These are phyloP conservation scores for Capreolus pygargus DNA, from an alignment of 2,113 vertebrate species.

Conservation along the genomic window DNA sequence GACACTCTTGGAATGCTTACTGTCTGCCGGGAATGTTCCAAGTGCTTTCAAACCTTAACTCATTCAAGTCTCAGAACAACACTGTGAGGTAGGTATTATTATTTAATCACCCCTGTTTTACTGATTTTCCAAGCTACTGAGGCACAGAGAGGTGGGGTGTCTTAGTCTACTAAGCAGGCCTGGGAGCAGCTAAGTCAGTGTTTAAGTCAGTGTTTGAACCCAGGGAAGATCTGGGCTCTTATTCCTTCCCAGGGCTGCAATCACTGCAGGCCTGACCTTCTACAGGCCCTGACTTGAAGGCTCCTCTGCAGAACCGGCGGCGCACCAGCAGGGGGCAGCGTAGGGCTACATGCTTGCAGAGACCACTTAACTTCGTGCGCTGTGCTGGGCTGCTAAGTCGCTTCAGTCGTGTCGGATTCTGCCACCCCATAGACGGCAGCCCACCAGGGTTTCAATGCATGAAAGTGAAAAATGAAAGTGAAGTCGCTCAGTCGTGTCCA, in stretches of 20 bases:
- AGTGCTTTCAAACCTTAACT: neutral
- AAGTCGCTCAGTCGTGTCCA: too few relatives aligned
- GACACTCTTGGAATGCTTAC: neutral
- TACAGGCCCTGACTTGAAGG: neutral
- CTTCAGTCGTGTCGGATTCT: too few relatives aligned
- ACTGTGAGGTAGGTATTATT: neutral
- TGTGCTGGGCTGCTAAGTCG: neutral
- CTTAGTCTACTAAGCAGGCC: too few relatives aligned
- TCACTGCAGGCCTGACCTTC: neutral
- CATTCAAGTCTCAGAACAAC: neutral
- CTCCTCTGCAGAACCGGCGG: neutral
- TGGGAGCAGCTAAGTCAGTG: neutral
- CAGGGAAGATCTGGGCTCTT: neutral
- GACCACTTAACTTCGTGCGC: neutral
- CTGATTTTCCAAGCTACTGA: neutral
- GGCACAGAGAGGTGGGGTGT: neutral
- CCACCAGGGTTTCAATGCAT: too few relatives aligned
- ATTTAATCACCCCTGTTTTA: neutral
- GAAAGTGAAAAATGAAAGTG: too few relatives aligned
- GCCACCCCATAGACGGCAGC: too few relatives aligned
- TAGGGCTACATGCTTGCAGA: neutral
- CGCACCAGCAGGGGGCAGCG: conserved; percentile 54
- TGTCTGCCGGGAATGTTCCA: neutral
- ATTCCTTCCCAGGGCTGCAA: neutral
- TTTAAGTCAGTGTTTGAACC: neutral